Percentiles rank a stretch among this genome's conserved stretches.
phyloP scores from a whole-genome alignment of 1,140 invertebrate species.

The Ylistrum balloti region DNA sequence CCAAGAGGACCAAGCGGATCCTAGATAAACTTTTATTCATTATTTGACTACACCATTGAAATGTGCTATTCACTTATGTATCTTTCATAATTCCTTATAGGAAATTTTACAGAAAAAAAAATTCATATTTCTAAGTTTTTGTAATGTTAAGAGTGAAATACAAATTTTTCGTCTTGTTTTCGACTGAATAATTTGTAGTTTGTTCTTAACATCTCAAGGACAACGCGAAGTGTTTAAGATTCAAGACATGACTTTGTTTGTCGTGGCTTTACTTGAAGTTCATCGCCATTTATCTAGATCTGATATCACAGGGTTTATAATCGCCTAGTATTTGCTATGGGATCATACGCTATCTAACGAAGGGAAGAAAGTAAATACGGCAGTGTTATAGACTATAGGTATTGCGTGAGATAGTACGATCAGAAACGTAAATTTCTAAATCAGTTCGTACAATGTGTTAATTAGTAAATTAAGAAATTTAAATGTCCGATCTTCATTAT shows the following conservation, averaged over 20 bases:
- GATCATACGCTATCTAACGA: neutral
- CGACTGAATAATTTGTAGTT: neutral
- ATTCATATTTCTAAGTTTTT: no score
- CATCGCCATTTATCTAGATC: neutral
- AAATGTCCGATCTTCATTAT: no score
- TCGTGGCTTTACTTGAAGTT: neutral
- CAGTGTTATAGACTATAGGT: constrained; percentile 1
- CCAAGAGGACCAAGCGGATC: no score
- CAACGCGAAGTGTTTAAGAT: neutral
- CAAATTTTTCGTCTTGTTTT: neutral
- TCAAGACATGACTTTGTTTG: constrained; percentile 5
- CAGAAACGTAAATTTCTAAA: no score
- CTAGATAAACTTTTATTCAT: no score
- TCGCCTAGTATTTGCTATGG: neutral
- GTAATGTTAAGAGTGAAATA: neutral
- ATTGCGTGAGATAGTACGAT: neutral
- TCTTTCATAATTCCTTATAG: no score
- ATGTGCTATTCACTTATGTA: no score
- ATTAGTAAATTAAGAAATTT: no score
- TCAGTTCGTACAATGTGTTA: no score
- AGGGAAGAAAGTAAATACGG: neutral
- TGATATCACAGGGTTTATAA: constrained; percentile 20
- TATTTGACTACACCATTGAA: no score
- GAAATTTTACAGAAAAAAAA: no score
- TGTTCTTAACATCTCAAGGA: neutral